phyloP scores from a whole-genome alignment of 2,888 invertebrate genomes.

The Operophtera brumata region DNA sequence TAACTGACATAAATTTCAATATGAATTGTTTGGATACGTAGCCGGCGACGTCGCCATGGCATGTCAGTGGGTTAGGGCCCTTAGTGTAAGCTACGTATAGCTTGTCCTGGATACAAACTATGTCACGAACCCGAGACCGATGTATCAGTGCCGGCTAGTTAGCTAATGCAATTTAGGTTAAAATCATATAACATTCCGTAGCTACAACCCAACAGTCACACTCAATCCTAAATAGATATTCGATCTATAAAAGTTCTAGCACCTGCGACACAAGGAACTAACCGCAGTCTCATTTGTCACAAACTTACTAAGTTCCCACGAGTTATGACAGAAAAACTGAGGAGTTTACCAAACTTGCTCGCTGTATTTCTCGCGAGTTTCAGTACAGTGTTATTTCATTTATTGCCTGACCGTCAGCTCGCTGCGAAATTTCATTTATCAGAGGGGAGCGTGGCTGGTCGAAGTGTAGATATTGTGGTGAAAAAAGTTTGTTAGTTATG shows the following conservation, averaged over 20 bases:
- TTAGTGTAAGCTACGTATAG: no score
- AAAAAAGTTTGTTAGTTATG: slow-evolving; percentile 7
- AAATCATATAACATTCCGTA: no score
- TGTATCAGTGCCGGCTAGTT: no score
- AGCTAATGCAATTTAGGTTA: no score
- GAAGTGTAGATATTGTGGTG: slow-evolving; percentile 6
- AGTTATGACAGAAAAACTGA: slow-evolving; percentile 29
- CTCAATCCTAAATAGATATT: no score
- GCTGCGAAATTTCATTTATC: slow-evolving; percentile 35
- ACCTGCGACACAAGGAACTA: slow-evolving; percentile 27
- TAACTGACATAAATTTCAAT: no score
- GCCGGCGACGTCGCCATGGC: no score
- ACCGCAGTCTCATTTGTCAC: slow-evolving; percentile 30
- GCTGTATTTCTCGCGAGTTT: slow-evolving; percentile 25
- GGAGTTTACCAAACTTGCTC: slow-evolving; percentile 29
- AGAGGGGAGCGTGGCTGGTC: slow-evolving; percentile 9
- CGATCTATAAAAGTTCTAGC: background rate
- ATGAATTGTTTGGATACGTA: no score
- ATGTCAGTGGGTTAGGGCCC: no score
- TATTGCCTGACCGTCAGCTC: slow-evolving; percentile 33
- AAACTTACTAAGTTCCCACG: slow-evolving; percentile 17
- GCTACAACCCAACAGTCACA: no score
- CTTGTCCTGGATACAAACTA: no score
- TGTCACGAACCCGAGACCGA: no score
- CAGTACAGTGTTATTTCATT: slow-evolving; percentile 35